Percentiles rank a stretch among this genome's conserved stretches.
Evolutionary conservation across 2,888 invertebrate genomes (phyloP).

Genomic region (Drosophila pegasa): DNA sequence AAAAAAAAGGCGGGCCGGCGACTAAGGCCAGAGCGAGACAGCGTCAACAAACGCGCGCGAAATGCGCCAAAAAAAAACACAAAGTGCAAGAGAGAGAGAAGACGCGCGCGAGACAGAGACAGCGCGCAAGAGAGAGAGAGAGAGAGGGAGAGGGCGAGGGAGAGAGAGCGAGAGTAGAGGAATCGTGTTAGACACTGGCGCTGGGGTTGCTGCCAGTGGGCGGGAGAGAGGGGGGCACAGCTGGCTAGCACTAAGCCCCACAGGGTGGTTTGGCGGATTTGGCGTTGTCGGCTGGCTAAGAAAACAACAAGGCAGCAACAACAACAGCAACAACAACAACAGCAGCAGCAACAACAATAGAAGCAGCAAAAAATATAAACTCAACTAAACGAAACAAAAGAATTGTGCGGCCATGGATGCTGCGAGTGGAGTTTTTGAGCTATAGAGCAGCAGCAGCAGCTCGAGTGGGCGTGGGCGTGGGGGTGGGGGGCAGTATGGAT

Average conservation of each 20-base stretch:
- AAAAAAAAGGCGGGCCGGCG: slow-evolving; percentile 52
- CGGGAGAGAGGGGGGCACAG: background rate
- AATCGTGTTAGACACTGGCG: slow-evolving; percentile 20
- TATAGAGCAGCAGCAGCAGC: background rate
- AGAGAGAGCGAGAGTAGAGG: background rate
- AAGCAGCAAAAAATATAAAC: slow-evolving; percentile 48
- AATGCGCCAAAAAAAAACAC: slow-evolving; percentile 30
- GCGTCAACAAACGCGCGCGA: slow-evolving; percentile 53
- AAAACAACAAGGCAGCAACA: slow-evolving; percentile 70
- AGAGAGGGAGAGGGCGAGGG: slow-evolving; percentile 5
- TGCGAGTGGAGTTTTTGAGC: slow-evolving; percentile 27
- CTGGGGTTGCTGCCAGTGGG: slow-evolving; percentile 41
- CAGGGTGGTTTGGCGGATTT: slow-evolving; percentile 76
- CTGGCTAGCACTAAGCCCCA: slow-evolving; percentile 52
- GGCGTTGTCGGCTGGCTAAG: slow-evolving; percentile 76
- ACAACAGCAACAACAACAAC: slow-evolving; percentile 15
- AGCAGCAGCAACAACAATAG: slow-evolving; percentile 15
- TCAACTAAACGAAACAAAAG: slow-evolving; percentile 71
- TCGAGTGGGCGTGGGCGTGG: background rate
- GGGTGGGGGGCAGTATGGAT: slow-evolving; percentile 28
- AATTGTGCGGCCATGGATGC: slow-evolving; percentile 57
- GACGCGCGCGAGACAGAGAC: too few species aligned
- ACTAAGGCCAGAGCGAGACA: slow-evolving; percentile 60
- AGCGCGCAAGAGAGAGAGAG: background rate
- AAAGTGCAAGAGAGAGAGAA: background rate